Evolutionary conservation across 2,888 invertebrate genomes (phyloP).

Genomic region (Aelia acuminata): DNA sequence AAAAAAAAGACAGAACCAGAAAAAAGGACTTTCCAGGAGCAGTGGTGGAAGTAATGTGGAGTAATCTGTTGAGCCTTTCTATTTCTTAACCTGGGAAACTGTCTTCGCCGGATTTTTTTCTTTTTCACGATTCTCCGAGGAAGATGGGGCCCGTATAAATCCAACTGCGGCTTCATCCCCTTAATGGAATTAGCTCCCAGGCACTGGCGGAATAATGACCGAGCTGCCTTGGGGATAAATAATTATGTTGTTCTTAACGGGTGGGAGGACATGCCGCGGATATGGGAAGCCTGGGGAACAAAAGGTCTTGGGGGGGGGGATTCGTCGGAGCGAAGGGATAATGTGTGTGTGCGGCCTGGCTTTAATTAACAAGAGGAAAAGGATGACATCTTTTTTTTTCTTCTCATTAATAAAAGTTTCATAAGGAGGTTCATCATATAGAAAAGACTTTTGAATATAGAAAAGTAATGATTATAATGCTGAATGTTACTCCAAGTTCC

Average conservation of each 20-base stretch:
- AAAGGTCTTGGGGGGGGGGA: not conserved
- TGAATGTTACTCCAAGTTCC: too few relatives aligned
- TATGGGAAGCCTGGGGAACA: not conserved
- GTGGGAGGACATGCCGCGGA: not conserved
- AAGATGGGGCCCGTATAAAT: not conserved
- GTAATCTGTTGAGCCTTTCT: slow-evolving; percentile 20
- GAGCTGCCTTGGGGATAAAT: not conserved
- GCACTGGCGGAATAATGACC: not conserved
- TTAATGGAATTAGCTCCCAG: not conserved
- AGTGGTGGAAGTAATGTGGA: slow-evolving; percentile 4
- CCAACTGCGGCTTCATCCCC: not conserved
- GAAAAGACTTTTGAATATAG: not conserved
- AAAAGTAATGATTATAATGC: too few relatives aligned
- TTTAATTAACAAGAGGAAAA: not conserved
- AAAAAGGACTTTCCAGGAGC: not conserved
- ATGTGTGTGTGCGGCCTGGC: not conserved
- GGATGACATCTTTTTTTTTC: not conserved
- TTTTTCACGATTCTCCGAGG: not conserved
- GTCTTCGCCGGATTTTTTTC: not conserved
- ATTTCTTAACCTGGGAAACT: not conserved
- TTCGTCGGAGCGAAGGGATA: not conserved
- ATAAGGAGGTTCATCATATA: not conserved
- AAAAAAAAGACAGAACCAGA: not conserved
- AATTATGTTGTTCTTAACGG: not conserved
- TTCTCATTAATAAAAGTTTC: not conserved